These are phyloP conservation scores for Tichodroma muraria DNA, from an alignment of 2,113 vertebrate species.

Conservation along the genomic window DNA sequence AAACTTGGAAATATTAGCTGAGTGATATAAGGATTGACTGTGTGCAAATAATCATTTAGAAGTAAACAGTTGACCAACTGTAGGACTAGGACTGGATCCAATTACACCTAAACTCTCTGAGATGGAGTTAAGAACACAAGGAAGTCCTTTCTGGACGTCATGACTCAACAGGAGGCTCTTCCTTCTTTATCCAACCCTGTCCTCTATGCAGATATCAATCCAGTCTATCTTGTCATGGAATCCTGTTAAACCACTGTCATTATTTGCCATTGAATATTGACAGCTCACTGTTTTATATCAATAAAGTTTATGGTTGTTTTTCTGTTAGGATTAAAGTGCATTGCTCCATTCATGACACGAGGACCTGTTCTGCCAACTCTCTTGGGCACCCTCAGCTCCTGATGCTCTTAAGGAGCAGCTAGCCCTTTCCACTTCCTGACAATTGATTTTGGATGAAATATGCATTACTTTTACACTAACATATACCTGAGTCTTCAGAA, in stretches of 20 bases:
- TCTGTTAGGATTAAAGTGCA: neutral
- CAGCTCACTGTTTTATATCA: neutral
- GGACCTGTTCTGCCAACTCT: neutral
- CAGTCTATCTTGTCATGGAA: neutral
- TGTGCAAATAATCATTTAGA: neutral
- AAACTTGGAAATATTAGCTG: neutral
- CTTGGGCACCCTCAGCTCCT: neutral
- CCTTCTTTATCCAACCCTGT: neutral
- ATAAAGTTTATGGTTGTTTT: neutral
- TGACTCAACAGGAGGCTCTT: neutral
- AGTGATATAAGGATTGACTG: neutral
- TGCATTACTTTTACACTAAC: neutral
- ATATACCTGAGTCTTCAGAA: neutral
- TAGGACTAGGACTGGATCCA: neutral
- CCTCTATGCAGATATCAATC: neutral
- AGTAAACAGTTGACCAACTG: neutral
- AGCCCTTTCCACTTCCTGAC: neutral
- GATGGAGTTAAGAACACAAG: neutral
- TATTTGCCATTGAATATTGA: neutral
- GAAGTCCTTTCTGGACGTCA: neutral
- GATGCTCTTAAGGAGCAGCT: neutral
- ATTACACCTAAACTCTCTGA: neutral
- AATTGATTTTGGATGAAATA: neutral
- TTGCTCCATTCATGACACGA: rapidly evolving
- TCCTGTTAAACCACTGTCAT: neutral